Base-by-base conservation (phyloP, 2,113 vertebrate genomes). In the Fulmarus glacialis region DNA sequence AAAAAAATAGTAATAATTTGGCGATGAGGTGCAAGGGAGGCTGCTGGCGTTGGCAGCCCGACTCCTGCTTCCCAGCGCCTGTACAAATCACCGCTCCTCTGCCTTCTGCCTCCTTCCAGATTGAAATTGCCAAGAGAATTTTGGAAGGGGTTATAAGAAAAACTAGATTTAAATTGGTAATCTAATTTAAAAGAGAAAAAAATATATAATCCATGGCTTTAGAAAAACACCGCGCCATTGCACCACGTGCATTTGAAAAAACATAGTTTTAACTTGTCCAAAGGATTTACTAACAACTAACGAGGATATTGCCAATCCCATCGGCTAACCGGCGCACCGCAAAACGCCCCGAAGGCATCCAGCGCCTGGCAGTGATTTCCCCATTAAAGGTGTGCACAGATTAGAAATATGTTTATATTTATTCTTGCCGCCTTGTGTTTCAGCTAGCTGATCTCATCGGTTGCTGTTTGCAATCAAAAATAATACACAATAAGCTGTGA, bases 311-410 rank as follows among this genome's bases (percentile, higher is more conserved):
- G 81, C 81, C 93, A 85, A 62, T 36, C 53, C 52, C 3, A 1
- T 0, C 11, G 3, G 77, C 40, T 56, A 50, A 32, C 48, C 4
- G 3, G 52, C 4, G 2, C 66, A 30, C 59, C 11, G 1, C 59
- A 22, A 14, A 83, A 45, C 1, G 8, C n/a, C 78, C 85, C 2
- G 3, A 87, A 60, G 89, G 81, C 55, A 86, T n/a, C 72, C 14
- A 3, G 64, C 2, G 11, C 23, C 50, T 1, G 0, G 59, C 71
- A 87, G 64, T 0, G 0, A 68, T 56, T 64, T 55, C 34, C 43
- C 47, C 53, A 42, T 10, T 67, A 48, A 67, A 74, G 40, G 63
- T 3, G 27, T 52, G 68, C 0, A 0, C 23, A 38, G 34, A 58
- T 7, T 19, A 56, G 32, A 43, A 58, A 59, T 22, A 4, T 0